phyloP scores from a whole-genome alignment of 1,140 invertebrate species.

The Brachionus manjavacas region DNA sequence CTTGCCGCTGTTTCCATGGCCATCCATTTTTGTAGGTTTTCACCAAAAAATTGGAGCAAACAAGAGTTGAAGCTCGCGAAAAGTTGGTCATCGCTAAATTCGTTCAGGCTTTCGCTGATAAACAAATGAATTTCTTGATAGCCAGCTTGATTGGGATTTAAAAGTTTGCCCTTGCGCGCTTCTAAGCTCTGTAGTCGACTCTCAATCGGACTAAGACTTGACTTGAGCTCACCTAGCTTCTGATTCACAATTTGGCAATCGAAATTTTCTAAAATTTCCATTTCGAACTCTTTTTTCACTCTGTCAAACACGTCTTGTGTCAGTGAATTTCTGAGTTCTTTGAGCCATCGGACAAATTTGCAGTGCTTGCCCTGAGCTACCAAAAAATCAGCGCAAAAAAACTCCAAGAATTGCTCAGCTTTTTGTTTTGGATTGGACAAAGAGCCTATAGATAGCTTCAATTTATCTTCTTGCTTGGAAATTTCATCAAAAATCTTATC shows the following conservation, averaged over 20 bases:
- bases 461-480: neutral
- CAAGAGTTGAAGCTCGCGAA: neutral
- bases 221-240: neutral
- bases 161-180: neutral
- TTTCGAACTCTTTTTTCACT: neutral
- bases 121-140: neutral
- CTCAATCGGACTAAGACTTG: neutral
- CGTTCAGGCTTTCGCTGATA: neutral
- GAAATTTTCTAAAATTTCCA: neutral
- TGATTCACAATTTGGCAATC: neutral
- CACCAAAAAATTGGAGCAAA: slow-evolving; percentile 9
- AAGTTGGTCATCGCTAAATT: neutral
- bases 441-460: neutral
- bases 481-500: neutral
- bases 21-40: slow-evolving; percentile 33
- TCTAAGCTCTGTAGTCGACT: neutral
- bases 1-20: slow-evolving; percentile 19
- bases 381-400: neutral
- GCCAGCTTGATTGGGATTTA: neutral
- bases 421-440: neutral
- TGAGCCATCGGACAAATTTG: neutral
- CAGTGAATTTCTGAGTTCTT: neutral
- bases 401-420: neutral
- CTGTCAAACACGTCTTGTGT: neutral
- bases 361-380: neutral